These are phyloP conservation scores for Caenorhabditis doughertyi DNA, from an alignment of 2,888 invertebrate genomes.

Conservation along the genomic window DNA sequence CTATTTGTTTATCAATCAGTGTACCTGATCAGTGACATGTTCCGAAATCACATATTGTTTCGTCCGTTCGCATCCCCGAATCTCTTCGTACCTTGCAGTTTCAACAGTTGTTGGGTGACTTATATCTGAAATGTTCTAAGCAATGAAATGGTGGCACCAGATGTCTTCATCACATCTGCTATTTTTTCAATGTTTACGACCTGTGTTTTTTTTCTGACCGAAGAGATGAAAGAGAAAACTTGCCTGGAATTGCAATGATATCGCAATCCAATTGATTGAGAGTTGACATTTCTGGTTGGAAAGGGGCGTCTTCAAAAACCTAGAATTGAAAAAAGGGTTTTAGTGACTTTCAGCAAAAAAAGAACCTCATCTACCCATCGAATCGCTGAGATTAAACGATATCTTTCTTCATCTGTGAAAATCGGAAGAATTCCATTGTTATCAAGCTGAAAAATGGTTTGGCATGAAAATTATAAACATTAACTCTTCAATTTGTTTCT, in stretches of 20 bases:
- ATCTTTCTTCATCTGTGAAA: constrained; percentile 88
- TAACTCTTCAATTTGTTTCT: no score
- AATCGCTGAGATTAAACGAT: constrained; percentile 97
- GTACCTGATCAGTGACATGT: constrained; percentile 56
- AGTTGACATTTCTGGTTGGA: constrained; percentile 96
- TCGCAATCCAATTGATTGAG: constrained; percentile 96
- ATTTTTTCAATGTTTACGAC: neutral
- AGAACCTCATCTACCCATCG: constrained; percentile 98
- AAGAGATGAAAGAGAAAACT: neutral
- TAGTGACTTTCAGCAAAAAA: neutral
- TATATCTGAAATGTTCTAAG: constrained; percentile 37
- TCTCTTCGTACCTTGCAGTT: constrained; percentile 57
- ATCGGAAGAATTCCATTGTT: constrained; percentile 86
- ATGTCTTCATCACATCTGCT: constrained; percentile 36
- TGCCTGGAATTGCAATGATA: constrained; percentile 89
- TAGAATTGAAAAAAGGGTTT: constrained; percentile 70
- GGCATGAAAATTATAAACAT: no score
- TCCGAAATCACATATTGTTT: constrained; percentile 62
- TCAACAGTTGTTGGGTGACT: constrained; percentile 60
- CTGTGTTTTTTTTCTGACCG: no score
- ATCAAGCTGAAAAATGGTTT: constrained; percentile 54
- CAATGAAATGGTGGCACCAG: constrained; percentile 16
- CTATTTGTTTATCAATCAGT: neutral
- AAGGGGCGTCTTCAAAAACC: constrained; percentile 96
- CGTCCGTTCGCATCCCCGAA: constrained; percentile 51